Evolutionary conservation across 2,797 vertebrate genomes (phyloP).

Genomic region (Echiichthys vipera): DNA sequence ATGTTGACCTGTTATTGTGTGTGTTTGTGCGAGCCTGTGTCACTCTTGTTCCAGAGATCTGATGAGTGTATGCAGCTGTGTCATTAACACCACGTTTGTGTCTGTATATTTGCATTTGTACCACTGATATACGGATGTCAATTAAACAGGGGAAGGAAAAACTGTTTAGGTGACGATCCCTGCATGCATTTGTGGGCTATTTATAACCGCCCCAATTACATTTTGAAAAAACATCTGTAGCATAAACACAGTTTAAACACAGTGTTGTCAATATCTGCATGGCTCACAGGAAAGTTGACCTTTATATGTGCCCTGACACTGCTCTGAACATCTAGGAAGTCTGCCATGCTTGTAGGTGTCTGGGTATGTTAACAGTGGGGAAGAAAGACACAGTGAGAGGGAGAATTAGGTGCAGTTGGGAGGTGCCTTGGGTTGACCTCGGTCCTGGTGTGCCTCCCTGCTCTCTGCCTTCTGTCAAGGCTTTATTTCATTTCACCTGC

Average conservation of each 20-base stretch:
- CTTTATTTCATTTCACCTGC: conserved; percentile 73
- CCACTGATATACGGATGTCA: conserved; percentile 71
- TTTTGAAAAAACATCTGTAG: no score
- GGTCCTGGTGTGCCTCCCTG: conserved; percentile 69
- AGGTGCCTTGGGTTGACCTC: conserved; percentile 59
- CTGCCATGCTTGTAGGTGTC: conserved; percentile 71
- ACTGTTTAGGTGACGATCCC: conserved; percentile 44
- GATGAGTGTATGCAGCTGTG: conserved; percentile 61
- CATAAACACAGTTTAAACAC: no score
- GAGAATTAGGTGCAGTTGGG: conserved; percentile 69
- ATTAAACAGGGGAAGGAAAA: conserved; percentile 58
- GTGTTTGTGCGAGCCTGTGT: conserved; percentile 32
- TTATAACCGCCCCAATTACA: conserved; percentile 28
- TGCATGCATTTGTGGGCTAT: conserved; percentile 28
- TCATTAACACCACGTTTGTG: conserved; percentile 76
- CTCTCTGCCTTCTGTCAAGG: conserved; percentile 77
- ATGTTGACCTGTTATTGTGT: conserved; percentile 50
- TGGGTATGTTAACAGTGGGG: conserved; percentile 67
- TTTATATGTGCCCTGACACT: conserved; percentile 67
- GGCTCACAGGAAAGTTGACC: conserved; percentile 59
- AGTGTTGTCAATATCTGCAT: conserved; percentile 7
- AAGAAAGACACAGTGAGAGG: conserved; percentile 61
- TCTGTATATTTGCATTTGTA: conserved; percentile 68
- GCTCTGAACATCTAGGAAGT: conserved; percentile 62
- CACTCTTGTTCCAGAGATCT: conserved; percentile 48